Evolutionary conservation across 2,797 vertebrate genomes (phyloP).

Genomic region (Antrozous pallidus): DNA sequence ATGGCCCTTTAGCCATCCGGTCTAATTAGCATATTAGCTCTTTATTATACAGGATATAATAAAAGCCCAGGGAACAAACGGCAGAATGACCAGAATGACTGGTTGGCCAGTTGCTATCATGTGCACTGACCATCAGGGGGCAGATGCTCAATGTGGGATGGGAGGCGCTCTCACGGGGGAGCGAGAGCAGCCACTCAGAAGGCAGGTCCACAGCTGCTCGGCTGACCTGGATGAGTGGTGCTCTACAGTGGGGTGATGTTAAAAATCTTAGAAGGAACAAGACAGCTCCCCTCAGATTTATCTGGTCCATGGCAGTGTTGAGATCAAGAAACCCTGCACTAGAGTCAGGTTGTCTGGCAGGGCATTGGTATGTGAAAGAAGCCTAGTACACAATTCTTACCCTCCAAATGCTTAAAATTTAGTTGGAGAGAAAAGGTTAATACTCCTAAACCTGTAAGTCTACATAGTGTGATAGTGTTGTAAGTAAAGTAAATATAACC

Average conservation of each 20-base stretch:
- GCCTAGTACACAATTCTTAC: neutral
- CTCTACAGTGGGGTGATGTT: neutral
- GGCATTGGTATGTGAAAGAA: neutral
- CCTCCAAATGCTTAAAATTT: neutral
- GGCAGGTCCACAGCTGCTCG: too few relatives aligned
- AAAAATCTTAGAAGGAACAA: neutral
- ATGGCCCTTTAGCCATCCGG: too few relatives aligned
- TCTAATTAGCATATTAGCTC: too few relatives aligned
- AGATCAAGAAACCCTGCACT: neutral
- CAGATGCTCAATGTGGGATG: too few relatives aligned
- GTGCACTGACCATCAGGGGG: too few relatives aligned
- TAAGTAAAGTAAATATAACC: neutral
- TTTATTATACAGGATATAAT: too few relatives aligned
- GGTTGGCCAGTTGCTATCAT: too few relatives aligned
- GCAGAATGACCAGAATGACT: too few relatives aligned
- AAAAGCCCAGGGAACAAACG: too few relatives aligned
- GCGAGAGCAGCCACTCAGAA: too few relatives aligned
- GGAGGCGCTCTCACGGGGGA: too few relatives aligned
- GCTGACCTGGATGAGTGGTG: too few relatives aligned
- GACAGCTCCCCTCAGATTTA: neutral
- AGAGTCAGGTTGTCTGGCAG: neutral
- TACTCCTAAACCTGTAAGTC: neutral
- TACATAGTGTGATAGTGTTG: neutral
- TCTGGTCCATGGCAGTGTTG: neutral
- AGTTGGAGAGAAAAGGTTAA: neutral